phyloP scores from a whole-genome alignment of 2,113 vertebrate genomes.

The Peromyscus polionotus region DNA sequence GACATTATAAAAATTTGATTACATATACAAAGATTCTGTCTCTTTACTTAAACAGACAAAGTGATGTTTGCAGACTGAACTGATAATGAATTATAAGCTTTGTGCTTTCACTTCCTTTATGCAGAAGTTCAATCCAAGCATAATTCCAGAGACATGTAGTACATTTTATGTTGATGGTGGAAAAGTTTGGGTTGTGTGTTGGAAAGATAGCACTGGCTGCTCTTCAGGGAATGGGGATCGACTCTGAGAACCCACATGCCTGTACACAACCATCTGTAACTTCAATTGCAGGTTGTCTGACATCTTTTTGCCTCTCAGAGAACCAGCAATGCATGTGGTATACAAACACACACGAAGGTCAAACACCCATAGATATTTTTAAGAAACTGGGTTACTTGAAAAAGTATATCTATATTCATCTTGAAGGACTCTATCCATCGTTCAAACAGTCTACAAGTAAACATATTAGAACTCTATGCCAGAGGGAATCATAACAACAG shows the following conservation, averaged over 20 bases:
- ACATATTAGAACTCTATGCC: background rate
- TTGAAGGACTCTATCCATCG: background rate
- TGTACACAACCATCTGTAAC: background rate
- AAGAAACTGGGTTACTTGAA: background rate
- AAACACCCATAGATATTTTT: background rate
- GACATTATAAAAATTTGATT: slow-evolving; percentile 19
- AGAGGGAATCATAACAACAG: background rate
- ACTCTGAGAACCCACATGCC: background rate
- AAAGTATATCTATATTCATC: background rate
- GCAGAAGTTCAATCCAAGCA: background rate
- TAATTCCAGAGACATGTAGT: background rate
- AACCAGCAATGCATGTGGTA: background rate
- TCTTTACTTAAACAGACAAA: slow-evolving; percentile 13
- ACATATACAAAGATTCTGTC: background rate
- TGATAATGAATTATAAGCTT: background rate
- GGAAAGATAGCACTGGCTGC: background rate
- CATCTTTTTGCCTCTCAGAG: background rate
- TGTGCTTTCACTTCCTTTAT: slow-evolving; percentile 1
- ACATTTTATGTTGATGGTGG: background rate
- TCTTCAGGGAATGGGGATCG: background rate
- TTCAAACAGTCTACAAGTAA: background rate
- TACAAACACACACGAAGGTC: background rate
- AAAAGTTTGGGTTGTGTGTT: background rate
- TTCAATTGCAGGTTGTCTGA: background rate
- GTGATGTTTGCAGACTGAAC: background rate